A percentile compares a stretch with the other conserved stretches of the same genome.
phyloP scores from a whole-genome alignment of 2,888 invertebrate species.

The Hoplodrina blanda region DNA sequence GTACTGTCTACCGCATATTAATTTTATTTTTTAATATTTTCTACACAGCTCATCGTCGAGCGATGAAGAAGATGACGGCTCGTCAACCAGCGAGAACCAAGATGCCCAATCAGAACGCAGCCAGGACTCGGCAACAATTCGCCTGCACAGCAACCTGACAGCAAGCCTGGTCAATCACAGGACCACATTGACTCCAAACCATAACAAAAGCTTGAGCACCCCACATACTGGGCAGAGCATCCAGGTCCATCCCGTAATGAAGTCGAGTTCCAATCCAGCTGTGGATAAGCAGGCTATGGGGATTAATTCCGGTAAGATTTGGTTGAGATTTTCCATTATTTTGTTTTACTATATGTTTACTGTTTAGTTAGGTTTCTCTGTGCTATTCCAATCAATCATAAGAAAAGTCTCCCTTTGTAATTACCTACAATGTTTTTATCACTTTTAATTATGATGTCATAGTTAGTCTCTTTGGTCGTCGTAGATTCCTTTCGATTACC shows the following conservation, averaged over 20 bases:
- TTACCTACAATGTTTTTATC: not conserved
- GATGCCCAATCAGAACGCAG: conserved; percentile 84
- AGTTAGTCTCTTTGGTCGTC: not conserved
- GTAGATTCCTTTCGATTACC: conserved; percentile 18
- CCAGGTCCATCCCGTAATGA: conserved; percentile 87
- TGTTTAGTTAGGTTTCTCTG: conserved; percentile 16
- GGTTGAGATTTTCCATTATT: not conserved
- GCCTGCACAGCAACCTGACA: conserved; percentile 72
- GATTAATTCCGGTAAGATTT: conserved; percentile 81
- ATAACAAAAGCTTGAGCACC: conserved; percentile 85
- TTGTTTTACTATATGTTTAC: not conserved
- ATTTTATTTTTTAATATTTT: too few species aligned
- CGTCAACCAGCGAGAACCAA: conserved; percentile 86
- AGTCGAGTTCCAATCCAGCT: conserved; percentile 88
- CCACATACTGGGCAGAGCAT: conserved; percentile 85
- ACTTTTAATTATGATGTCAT: not conserved
- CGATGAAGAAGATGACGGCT: conserved; percentile 92
- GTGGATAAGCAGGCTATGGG: conserved; percentile 89
- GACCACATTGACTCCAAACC: conserved; percentile 80
- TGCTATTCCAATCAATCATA: not conserved
- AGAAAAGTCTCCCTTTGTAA: not conserved
- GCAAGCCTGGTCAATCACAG: conserved; percentile 71
- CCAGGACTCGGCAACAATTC: conserved; percentile 80
- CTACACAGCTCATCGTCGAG: conserved; percentile 93
- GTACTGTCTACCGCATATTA: too few species aligned